Evolutionary conservation across 2,888 invertebrate species (phyloP).

Genomic region (Acleris holmiana): DNA sequence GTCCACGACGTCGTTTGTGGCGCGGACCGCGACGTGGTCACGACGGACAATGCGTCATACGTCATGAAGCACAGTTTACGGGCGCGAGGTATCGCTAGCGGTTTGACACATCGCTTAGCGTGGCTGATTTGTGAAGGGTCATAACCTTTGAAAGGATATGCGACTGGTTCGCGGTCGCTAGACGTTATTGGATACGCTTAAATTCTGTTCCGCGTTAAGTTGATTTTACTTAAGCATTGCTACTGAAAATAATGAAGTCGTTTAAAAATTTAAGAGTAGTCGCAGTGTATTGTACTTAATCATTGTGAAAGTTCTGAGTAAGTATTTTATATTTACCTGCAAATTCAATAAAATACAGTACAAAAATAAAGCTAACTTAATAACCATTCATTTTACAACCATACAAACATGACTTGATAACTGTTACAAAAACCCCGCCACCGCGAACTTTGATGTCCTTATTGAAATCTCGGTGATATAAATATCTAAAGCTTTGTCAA

Average conservation of each 20-base stretch:
- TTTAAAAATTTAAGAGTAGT: not conserved
- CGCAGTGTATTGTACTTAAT: no score
- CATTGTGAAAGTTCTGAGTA: no score
- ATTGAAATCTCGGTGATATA: no score
- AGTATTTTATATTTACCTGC: no score
- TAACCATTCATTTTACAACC: no score
- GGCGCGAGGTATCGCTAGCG: conserved; percentile 74
- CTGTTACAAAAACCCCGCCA: no score
- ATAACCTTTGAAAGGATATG: conserved; percentile 51
- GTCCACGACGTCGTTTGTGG: conserved; percentile 33
- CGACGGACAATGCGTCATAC: conserved; percentile 73
- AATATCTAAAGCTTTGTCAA: no score
- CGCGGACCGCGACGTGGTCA: conserved; percentile 47
- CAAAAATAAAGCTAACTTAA: no score
- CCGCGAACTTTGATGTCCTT: no score
- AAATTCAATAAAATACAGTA: no score
- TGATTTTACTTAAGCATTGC: conserved; percentile 1
- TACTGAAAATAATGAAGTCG: not conserved
- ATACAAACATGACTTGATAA: no score
- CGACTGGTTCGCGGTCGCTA: conserved; percentile 47
- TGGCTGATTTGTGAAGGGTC: conserved; percentile 72
- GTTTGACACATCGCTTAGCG: conserved; percentile 74
- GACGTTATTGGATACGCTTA: conserved; percentile 40
- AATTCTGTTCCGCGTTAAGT: conserved; percentile 18
- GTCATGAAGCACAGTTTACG: conserved; percentile 72